A percentile compares a stretch with the other conserved stretches of the same genome.
Conservation (phyloP, 2,797 vertebrate genomes). For the Trematomus bernacchii region DNA sequence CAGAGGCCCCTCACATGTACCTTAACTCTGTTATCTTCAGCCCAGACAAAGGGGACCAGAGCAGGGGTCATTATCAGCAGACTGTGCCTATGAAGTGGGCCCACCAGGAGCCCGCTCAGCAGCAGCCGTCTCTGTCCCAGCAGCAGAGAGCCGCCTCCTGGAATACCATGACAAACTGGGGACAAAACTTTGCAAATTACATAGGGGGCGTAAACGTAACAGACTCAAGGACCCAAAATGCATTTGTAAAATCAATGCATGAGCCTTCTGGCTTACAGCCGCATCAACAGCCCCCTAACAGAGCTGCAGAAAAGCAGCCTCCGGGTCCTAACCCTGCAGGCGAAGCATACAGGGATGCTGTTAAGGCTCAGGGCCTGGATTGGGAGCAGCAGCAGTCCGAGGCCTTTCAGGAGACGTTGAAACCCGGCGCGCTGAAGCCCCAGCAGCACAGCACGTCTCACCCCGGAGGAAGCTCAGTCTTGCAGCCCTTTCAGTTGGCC, state of each 20-base stretch:
- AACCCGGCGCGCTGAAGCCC: slow-evolving; percentile 82
- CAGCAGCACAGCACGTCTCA: slow-evolving; percentile 83
- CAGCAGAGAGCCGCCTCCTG: slow-evolving; percentile 87
- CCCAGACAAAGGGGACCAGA: slow-evolving; percentile 90
- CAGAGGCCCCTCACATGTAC: slow-evolving; percentile 83
- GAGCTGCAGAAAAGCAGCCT: slow-evolving; percentile 86
- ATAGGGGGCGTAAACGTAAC: slow-evolving; percentile 77
- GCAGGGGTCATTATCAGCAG: slow-evolving; percentile 90
- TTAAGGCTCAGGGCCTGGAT: slow-evolving; percentile 73
- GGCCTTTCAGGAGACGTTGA: slow-evolving; percentile 86
- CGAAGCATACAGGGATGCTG: slow-evolving; percentile 76
- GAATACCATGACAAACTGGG: slow-evolving; percentile 88
- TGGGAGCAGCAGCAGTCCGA: slow-evolving; percentile 82
- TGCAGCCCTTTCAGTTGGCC: slow-evolving; percentile 96
- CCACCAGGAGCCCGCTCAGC: slow-evolving; percentile 83
- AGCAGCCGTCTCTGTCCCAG: slow-evolving; percentile 82
- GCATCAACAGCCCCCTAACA: slow-evolving; percentile 76
- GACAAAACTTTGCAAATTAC: slow-evolving; percentile 86
- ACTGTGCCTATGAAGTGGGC: slow-evolving; percentile 93
- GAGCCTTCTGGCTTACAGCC: slow-evolving; percentile 71
- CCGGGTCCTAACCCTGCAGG: slow-evolving; percentile 53
- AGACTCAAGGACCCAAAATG: slow-evolving; percentile 74
- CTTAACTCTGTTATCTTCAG: slow-evolving; percentile 91
- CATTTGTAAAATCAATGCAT: slow-evolving; percentile 77
- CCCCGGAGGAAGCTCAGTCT: slow-evolving; percentile 84